A percentile compares a stretch with the other conserved stretches of the same genome.
Evolutionary conservation across 2,797 vertebrate genomes (phyloP).

Genomic region (Ceyx erithaca): DNA sequence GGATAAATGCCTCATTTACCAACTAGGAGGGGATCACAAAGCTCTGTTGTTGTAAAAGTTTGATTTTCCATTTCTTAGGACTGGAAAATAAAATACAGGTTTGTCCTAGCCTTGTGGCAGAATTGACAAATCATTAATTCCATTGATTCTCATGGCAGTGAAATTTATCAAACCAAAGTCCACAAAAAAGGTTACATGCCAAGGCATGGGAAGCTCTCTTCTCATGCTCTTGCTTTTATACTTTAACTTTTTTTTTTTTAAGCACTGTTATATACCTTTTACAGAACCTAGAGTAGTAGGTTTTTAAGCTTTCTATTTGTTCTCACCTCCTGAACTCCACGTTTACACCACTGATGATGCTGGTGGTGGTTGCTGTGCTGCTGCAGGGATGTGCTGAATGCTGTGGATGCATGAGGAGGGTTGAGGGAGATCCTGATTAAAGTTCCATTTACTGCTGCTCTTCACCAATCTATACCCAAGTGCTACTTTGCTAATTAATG

Average conservation of each 20-base stretch:
- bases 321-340: background rate
- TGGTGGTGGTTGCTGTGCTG: conserved; percentile 2
- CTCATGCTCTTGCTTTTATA: conserved; percentile 19
- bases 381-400: background rate
- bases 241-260: conserved; percentile 43
- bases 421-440: conserved; percentile 70
- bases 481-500: conserved; percentile 79
- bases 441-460: conserved; percentile 72
- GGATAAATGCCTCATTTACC: conserved; percentile 35
- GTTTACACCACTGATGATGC: background rate
- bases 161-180: conserved; percentile 65
- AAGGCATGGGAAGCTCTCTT: conserved; percentile 17
- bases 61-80: conserved; percentile 56
- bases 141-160: conserved; percentile 49
- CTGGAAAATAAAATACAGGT: conserved; percentile 61
- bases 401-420: background rate
- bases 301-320: background rate
- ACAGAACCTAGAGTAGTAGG: background rate
- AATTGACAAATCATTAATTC: conserved; percentile 73
- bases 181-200: conserved; percentile 26
- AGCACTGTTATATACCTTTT: background rate
- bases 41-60: conserved; percentile 41
- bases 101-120: conserved; percentile 59
- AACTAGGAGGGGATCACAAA: conserved; percentile 27
- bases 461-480: conserved; percentile 76